Evolutionary conservation across 2,113 vertebrate genomes (phyloP), one percentile per base, ranked within the genome.

Genomic region (Gorsachius goisagi): DNA sequence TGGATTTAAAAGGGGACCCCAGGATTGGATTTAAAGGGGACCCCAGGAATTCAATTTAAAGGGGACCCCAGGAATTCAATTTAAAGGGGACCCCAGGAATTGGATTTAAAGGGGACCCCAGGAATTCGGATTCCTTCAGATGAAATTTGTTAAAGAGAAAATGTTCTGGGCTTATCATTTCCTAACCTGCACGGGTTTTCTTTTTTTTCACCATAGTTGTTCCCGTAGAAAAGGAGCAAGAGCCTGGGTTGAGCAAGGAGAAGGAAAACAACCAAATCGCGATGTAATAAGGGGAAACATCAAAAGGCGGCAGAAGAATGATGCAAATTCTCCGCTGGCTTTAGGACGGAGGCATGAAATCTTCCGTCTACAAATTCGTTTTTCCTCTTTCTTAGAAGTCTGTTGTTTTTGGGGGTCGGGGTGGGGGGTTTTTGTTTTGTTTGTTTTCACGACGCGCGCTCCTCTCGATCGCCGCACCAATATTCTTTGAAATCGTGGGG

Each of bases 261-360:
- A 64, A 66, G 27, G 55, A 33, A 49, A 68, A 71, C 55, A 84
- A 89, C 52, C 77, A 72, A 72, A 95, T 92, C 72, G 16, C 89
- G 4, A 7, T 6, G 30, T 80, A 89, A 92, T 91, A 87, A 39
- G 72, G 73, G 85, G 83, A 71, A 90, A 86, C 82, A 77, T 92
- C 94, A 92, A 85, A 92, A 85, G 89, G 58, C 44, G 50, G 55
- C 60, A n/a, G 91, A 66, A 84, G 92, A 91, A 91, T 64, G 81
- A 92, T 89, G 90, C 55, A 39, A 91, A 94, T 95, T 92, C 71
- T 85, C 78, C 12, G 59, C 71, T 32, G 84, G 75, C 84, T 94
- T 85, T 75, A 89, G 68, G 89, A 75, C 13, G 18, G 77, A 87
- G 88, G 84, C 95, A 89, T 72, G 87, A 95, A 95, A 81, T 91